Evolutionary conservation across 1,140 invertebrate genomes (phyloP).

Genomic region (Drosophila sulfurigaster): DNA sequence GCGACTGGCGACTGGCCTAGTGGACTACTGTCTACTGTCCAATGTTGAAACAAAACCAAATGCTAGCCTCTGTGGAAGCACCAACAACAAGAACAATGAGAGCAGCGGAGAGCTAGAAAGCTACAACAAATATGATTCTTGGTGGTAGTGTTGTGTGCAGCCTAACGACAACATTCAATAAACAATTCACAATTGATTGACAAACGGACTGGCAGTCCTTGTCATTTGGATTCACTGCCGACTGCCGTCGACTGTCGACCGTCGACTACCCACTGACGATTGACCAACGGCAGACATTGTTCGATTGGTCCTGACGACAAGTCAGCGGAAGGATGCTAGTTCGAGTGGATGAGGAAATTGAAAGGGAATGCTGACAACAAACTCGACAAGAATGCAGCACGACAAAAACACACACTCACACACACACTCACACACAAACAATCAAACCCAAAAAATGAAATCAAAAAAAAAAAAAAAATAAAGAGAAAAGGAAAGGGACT

Average conservation of each 20-base stretch:
- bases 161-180: slow-evolving; percentile 83
- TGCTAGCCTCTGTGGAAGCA: slow-evolving; percentile 9
- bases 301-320: slow-evolving; percentile 62
- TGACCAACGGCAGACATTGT: slow-evolving; percentile 34
- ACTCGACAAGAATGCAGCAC: slow-evolving; percentile 56
- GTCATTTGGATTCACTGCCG: slow-evolving; percentile 67
- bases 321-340: slow-evolving; percentile 80
- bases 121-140: slow-evolving; percentile 49
- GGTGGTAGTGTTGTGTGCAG: slow-evolving; percentile 63
- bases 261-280: slow-evolving; percentile 52
- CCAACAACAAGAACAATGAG: slow-evolving; percentile 29
- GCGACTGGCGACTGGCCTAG: slow-evolving; percentile 18
- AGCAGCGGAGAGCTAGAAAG: slow-evolving; percentile 5
- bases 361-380: slow-evolving; percentile 81
- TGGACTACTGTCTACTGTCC: slow-evolving; percentile 9
- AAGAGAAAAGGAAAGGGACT: slow-evolving; percentile 15
- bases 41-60: slow-evolving; percentile 45
- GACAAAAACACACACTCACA: slow-evolving; percentile 14
- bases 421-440: neutral
- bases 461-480: slow-evolving; percentile 1
- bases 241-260: too few relatives aligned
- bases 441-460: neutral
- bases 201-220: slow-evolving; percentile 65
- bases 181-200: slow-evolving; percentile 84
- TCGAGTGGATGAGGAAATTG: slow-evolving; percentile 80